Percentiles rank a stretch among this genome's conserved stretches.
Evolutionary conservation across 2,797 vertebrate genomes (phyloP).

Genomic region (Taeniopygia guttata): DNA sequence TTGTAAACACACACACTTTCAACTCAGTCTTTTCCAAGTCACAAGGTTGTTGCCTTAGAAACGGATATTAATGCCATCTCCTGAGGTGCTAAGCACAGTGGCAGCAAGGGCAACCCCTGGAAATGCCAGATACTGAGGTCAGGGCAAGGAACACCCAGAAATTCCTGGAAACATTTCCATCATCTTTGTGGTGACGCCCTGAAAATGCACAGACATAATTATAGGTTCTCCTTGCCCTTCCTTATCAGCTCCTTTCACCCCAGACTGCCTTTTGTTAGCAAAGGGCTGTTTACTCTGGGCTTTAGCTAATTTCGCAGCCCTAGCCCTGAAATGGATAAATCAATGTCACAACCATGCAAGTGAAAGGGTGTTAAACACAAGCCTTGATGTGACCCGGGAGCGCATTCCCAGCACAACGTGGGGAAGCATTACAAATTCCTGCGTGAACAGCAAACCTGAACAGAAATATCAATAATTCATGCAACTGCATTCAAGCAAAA

Average conservation of each 20-base stretch:
- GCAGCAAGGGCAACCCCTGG: background rate
- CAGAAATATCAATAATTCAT: conserved; percentile 59
- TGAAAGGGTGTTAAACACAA: background rate
- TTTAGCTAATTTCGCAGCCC: background rate
- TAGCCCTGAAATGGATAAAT: background rate
- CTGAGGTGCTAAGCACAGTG: background rate
- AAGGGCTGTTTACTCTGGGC: background rate
- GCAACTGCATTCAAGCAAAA: conserved; percentile 31
- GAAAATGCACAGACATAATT: background rate
- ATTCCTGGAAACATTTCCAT: background rate
- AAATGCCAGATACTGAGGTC: background rate
- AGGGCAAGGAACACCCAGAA: background rate
- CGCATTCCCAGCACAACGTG: fast-evolving
- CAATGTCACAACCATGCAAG: background rate
- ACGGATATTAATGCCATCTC: background rate
- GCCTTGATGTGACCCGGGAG: background rate
- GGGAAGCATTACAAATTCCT: background rate
- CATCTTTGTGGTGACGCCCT: background rate
- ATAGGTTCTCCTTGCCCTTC: background rate
- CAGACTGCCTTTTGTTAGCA: background rate
- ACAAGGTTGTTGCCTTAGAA: conserved; percentile 60
- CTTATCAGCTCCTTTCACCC: background rate
- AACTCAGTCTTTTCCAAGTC: background rate
- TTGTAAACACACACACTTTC: conserved; percentile 28
- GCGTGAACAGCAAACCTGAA: conserved; percentile 5